A percentile compares a stretch with the other conserved stretches of the same genome.
These are phyloP conservation scores for Eupristina koningsbergeri DNA, from an alignment of 1,140 invertebrate species.

Conservation along the genomic window DNA sequence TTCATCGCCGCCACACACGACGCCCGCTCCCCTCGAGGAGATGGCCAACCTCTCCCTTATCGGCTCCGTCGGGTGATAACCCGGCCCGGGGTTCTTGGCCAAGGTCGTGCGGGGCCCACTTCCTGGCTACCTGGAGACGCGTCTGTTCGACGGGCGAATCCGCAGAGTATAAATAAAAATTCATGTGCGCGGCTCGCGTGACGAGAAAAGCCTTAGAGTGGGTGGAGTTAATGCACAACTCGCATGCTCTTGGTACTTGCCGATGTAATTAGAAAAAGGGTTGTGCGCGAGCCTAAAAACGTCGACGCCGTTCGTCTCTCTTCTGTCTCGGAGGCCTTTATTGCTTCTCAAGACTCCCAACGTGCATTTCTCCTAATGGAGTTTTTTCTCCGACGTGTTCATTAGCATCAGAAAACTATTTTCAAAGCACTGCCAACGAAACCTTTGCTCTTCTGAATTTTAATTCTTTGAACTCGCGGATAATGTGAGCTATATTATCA, in stretches of 20 bases:
- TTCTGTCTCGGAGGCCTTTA: background rate
- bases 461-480: background rate
- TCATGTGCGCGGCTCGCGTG: constrained; percentile 28
- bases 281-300: constrained; percentile 17
- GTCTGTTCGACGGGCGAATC: too few species aligned
- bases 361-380: constrained; percentile 21
- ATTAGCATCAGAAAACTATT: background rate
- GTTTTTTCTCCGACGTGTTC: background rate
- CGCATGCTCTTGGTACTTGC: background rate
- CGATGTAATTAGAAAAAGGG: constrained; percentile 39
- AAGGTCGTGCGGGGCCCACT: background rate
- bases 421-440: background rate
- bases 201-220: constrained; percentile 30
- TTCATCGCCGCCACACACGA: constrained; percentile 42
- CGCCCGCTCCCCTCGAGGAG: background rate
- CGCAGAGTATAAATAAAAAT: constrained; percentile 41
- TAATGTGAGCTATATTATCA: too few species aligned
- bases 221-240: constrained; percentile 23
- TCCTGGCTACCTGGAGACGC: background rate
- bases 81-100: background rate
- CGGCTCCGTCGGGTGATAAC: too few species aligned
- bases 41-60: too few species aligned
- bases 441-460: background rate
- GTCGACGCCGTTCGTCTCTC: background rate
- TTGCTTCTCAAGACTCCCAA: background rate